Evolutionary conservation across 2,113 vertebrate species (phyloP), one percentile per base, ranked within the genome.

Genomic region (Himantopus leucocephalus): DNA sequence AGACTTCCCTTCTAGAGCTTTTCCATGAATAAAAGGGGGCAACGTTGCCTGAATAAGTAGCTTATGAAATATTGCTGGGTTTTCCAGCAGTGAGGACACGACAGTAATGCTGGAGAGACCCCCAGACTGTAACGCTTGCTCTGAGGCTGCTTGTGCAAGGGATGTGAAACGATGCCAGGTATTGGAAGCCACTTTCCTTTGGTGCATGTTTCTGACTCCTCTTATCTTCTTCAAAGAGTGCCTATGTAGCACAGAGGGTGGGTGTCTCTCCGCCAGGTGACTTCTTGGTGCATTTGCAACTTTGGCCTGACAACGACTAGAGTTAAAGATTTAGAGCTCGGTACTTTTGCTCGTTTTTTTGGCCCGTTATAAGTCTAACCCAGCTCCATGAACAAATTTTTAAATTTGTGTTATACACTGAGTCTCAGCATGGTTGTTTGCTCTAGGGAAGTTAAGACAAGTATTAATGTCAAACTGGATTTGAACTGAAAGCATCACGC

Each of bases 401-500:
- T 81, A 76, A 6, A 83, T 92, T 72, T 89, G 62, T 94, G 29
- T 79, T 82, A 43, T 90, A 58, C 47, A 10, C 15, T 34, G 41
- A 78, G 29, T 48, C 62, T 94, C 89, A 73, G 76, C 64, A 2
- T 93, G 70, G 75, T 79, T 91, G 22, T 79, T 87, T 93, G 64
- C 91, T 78, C 76, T 10, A 19, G 86, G 76, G 94, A 82, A 30
- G 32, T 62, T 60, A 72, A 92, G 58, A 47, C 56, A 82, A 85
- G 32, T 94, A 82, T 95, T 94, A 75, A 94, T 48, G 80, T 92
- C 94, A 89, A 53, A 43, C 24, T 94, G 84, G 24, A 91, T 97
- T 85, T 90, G 89, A 90, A 87, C 58, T 94, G 94, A 90, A 94
- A 92, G 81, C 87, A 85, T 96, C 91, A 90, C 29, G 19, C 41